Evolutionary conservation across 2,888 invertebrate genomes (phyloP).

Genomic region (Andrena flavipes): DNA sequence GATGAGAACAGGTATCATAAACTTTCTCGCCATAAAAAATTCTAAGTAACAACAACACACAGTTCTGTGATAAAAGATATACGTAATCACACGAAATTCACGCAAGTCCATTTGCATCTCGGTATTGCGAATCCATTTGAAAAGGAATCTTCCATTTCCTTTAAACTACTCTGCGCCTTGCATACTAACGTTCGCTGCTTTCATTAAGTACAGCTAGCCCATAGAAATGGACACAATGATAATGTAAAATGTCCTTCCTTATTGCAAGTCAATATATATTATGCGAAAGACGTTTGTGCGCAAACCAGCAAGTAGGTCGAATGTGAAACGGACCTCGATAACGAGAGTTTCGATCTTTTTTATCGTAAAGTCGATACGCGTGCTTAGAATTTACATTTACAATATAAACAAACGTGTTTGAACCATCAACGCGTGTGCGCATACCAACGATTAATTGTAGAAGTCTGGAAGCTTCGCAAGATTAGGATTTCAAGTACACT

Average conservation of each 20-base stretch:
- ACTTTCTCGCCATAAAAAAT: too few species aligned
- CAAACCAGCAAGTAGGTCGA: slow-evolving; percentile 46
- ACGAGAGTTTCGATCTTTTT: slow-evolving; percentile 28
- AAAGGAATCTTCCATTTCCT: background rate
- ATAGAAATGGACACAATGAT: background rate
- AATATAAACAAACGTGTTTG: background rate
- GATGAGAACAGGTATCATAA: too few species aligned
- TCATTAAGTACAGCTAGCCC: background rate
- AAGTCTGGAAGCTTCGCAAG: background rate
- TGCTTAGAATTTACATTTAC: slow-evolving; percentile 9
- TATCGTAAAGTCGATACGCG: background rate
- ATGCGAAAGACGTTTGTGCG: slow-evolving; percentile 25
- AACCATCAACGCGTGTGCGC: background rate
- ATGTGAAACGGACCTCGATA: slow-evolving; percentile 55
- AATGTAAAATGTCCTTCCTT: background rate
- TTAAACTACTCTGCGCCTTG: background rate
- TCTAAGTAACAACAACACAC: too few species aligned
- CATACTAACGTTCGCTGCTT: background rate
- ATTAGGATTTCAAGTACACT: background rate
- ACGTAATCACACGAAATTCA: too few species aligned
- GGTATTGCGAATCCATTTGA: too few species aligned
- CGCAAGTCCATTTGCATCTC: too few species aligned
- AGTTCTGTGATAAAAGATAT: too few species aligned
- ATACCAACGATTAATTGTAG: too few species aligned
- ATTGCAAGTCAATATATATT: slow-evolving; percentile 17